Evolutionary conservation across 2,888 invertebrate genomes (phyloP).

Genomic region (Idaea biselata): DNA sequence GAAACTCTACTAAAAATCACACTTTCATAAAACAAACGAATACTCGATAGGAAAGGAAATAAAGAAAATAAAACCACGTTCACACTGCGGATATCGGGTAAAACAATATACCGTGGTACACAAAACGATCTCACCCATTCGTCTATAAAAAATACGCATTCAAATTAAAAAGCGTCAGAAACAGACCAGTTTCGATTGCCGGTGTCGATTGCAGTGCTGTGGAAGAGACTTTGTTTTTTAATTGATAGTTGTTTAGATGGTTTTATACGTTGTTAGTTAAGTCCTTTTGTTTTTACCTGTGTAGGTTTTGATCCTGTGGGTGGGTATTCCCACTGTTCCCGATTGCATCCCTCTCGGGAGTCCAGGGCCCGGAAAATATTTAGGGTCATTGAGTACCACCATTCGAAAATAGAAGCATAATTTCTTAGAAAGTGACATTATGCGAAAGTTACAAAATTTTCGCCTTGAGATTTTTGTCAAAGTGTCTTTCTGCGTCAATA

Average conservation of each 20-base stretch:
- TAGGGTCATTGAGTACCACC: no score
- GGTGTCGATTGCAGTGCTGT: not conserved
- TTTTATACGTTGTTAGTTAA: not conserved
- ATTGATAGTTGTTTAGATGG: not conserved
- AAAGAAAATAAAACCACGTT: not conserved
- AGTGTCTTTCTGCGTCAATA: no score
- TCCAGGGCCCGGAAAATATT: no score
- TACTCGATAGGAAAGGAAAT: not conserved
- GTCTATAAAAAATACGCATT: slow-evolving; percentile 36
- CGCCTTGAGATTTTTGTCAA: no score
- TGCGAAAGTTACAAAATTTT: no score
- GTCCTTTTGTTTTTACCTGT: no score
- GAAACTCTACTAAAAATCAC: not conserved
- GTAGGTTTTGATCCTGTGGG: no score
- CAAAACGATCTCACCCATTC: slow-evolving; percentile 22
- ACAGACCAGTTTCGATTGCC: slow-evolving; percentile 26
- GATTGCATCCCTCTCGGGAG: no score
- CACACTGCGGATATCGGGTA: not conserved
- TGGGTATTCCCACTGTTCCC: no score
- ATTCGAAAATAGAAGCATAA: no score
- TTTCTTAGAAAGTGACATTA: no score
- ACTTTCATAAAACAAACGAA: not conserved
- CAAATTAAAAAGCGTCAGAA: slow-evolving; percentile 57
- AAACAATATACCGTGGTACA: slow-evolving; percentile 6
- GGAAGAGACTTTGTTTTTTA: not conserved